Conservation (phyloP, 2,113 vertebrate genomes). For the Prunella fulvescens region DNA sequence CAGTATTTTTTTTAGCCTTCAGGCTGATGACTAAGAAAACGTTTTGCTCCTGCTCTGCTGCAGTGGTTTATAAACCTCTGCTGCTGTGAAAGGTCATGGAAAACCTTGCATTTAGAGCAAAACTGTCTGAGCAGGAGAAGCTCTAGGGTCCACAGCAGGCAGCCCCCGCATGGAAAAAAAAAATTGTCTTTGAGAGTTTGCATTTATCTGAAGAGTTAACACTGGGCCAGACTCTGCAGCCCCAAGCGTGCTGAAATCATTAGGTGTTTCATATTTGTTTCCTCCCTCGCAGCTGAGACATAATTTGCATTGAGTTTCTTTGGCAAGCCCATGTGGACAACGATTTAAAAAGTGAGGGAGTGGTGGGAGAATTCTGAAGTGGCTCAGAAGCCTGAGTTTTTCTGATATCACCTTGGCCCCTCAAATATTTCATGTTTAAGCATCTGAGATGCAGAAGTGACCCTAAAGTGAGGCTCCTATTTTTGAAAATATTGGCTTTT, state of each 20-base stretch:
- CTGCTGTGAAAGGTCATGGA: not conserved
- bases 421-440: not conserved
- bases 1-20: not conserved
- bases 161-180: not conserved
- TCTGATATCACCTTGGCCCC: not conserved
- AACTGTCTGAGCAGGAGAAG: not conserved
- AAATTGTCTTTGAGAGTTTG: not conserved
- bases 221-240: not conserved
- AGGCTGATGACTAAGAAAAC: not conserved
- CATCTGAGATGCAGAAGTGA: not conserved
- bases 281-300: not conserved
- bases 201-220: not conserved
- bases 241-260: conserved; percentile 1
- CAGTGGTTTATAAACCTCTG: not conserved
- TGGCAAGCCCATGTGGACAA: not conserved
- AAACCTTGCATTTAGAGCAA: not conserved
- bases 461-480: not conserved
- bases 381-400: not conserved
- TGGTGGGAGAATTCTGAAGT: not conserved
- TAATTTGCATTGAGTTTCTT: not conserved
- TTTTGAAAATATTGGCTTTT: not conserved
- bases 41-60: not conserved
- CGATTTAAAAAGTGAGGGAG: not conserved
- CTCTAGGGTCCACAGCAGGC: not conserved
- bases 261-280: conserved; percentile 31